Evolutionary conservation across 2,888 invertebrate genomes (phyloP), one percentile per base, ranked within the genome.

Genomic region (Dioctria rufipes): DNA sequence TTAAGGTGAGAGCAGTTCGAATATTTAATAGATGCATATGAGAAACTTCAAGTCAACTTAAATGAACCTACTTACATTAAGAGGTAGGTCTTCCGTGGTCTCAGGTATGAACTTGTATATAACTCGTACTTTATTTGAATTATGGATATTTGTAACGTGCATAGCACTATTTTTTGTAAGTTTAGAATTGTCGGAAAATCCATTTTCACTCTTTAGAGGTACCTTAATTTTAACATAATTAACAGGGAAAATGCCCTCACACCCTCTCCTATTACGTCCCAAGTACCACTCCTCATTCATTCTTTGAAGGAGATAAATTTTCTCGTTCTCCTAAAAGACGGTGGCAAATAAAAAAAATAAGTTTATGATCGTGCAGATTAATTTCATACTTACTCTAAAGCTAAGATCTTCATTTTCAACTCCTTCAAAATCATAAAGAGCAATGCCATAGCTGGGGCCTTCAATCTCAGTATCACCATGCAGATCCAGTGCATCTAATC

Each of bases 211-310:
- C 43, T 91, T 89, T 25, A 95, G 88, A 79, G 95, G 94, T 83
- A 94, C 92, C 87, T 93, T 93, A 66, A 96, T 89, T 84, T 95
- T 92, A 83, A 96, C 91, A 88, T 95, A 96, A 88, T 92, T 95
- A 39, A 91, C 90, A 2, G 97, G 97, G 89, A 97, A 96, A 84
- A 96, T 93, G 58, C 97, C 97, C 87, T 93, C 93, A 81, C 91
- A 90, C 82, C 92, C 93, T 84, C 88, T 89, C 79, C 92, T 92
- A 78, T 93, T 89, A 84, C 92, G 91, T 5, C 97, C 97, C 86
- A 91, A 93, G 83, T 94, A 89, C 97, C 97, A 97, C 84, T 95
- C 95, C 49, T 92, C 91, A 86, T 95, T 95, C 42, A 96, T 90
- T 85, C 92, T 91, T 85, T 92, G 91, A 84, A 94, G 87, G 85